These are phyloP conservation scores for Diplolepis rosae DNA, from an alignment of 2,888 invertebrate species.

Conservation along the genomic window DNA sequence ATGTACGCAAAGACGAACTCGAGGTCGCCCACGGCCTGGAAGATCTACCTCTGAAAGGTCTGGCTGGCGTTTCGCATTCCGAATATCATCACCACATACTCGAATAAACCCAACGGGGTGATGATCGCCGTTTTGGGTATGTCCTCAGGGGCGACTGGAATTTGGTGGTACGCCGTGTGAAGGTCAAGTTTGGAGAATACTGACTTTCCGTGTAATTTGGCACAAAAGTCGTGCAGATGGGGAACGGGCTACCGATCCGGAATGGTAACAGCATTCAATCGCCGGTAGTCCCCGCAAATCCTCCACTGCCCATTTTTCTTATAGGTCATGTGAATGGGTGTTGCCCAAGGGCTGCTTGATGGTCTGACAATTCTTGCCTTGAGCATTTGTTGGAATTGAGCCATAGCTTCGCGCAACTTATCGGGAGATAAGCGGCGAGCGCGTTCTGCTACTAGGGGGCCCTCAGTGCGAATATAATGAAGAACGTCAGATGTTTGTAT, in stretches of 20 bases:
- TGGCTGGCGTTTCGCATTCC: conserved; percentile 70
- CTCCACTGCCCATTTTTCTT: too few relatives aligned
- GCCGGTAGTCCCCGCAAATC: too few relatives aligned
- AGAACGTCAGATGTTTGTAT: conserved; percentile 41
- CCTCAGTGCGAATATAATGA: conserved; percentile 62
- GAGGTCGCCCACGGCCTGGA: conserved; percentile 55
- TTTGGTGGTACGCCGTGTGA: background rate
- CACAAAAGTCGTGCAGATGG: background rate
- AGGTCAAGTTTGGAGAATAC: background rate
- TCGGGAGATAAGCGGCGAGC: background rate
- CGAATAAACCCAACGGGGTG: conserved; percentile 31
- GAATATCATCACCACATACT: conserved; percentile 63
- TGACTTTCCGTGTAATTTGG: background rate
- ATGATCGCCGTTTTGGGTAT: background rate
- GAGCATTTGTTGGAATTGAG: background rate
- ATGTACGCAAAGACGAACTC: conserved; percentile 61
- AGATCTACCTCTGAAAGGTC: conserved; percentile 69
- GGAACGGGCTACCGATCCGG: too few relatives aligned
- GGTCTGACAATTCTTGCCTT: background rate
- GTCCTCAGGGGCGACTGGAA: background rate
- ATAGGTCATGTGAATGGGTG: background rate
- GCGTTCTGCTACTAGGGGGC: conserved; percentile 59
- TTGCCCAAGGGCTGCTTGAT: background rate
- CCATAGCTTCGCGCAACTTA: background rate
- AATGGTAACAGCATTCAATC: too few relatives aligned